Conservation (phyloP, 2,888 invertebrate species). For the Electrophaes corylata region DNA sequence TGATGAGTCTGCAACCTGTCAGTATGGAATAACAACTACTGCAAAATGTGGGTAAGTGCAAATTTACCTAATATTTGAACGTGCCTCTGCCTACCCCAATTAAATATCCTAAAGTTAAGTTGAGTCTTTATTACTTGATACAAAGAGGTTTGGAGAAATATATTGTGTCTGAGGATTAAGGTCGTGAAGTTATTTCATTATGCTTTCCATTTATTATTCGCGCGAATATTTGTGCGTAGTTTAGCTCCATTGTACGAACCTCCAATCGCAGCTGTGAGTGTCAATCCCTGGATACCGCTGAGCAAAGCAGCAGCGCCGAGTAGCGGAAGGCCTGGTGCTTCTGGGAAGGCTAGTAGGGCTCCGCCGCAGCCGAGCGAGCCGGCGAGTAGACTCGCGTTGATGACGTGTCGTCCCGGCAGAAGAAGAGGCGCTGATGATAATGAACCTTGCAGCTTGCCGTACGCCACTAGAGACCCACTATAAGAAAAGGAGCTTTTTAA, state of each 20-base stretch:
- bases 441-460: slow-evolving; percentile 94
- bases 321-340: slow-evolving; percentile 88
- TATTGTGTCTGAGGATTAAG: too few relatives aligned
- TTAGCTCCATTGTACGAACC: slow-evolving; percentile 79
- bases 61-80: too few relatives aligned
- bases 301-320: slow-evolving; percentile 90
- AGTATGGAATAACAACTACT: too few relatives aligned
- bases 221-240: too few relatives aligned
- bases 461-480: slow-evolving; percentile 94
- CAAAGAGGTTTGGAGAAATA: too few relatives aligned
- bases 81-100: too few relatives aligned
- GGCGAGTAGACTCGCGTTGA: slow-evolving; percentile 88
- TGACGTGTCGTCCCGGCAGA: slow-evolving; percentile 91
- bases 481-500: background rate
- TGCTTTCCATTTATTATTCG: too few relatives aligned
- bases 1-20: too few relatives aligned
- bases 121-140: too few relatives aligned
- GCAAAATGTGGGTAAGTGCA: too few relatives aligned
- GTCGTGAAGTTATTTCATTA: too few relatives aligned
- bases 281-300: slow-evolving; percentile 93
- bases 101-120: too few relatives aligned
- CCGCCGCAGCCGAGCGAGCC: slow-evolving; percentile 90
- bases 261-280: slow-evolving; percentile 95
- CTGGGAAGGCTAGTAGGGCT: slow-evolving; percentile 84
- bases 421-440: slow-evolving; percentile 92